Percentiles rank a stretch among this genome's conserved stretches.
Conservation (phyloP, 2,113 vertebrate species). For the Cariama cristata region DNA sequence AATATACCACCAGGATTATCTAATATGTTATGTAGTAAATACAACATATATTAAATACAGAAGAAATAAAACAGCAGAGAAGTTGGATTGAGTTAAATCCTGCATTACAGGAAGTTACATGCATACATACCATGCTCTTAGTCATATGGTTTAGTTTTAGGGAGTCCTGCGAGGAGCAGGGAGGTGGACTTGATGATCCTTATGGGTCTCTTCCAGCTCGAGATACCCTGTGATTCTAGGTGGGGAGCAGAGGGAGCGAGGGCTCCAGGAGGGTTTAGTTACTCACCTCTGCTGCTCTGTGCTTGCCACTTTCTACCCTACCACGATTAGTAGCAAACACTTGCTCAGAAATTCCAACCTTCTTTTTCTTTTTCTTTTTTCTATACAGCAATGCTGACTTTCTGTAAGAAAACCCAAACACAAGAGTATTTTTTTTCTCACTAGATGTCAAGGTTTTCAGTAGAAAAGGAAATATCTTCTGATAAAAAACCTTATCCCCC, state of each 20-base stretch:
- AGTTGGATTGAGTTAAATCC: background rate
- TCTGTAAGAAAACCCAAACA: background rate
- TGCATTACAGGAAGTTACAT: background rate
- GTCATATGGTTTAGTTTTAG: background rate
- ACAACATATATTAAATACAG: background rate
- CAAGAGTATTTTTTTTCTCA: background rate
- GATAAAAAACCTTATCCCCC: background rate
- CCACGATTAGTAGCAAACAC: background rate
- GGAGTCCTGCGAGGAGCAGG: background rate
- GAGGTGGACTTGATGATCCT: background rate
- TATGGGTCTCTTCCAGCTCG: background rate
- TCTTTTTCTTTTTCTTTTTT: background rate
- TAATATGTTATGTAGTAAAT: background rate
- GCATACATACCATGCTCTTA: rapidly evolving
- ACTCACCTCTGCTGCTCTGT: background rate
- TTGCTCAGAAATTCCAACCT: background rate
- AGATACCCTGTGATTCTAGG: background rate
- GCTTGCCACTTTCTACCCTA: background rate
- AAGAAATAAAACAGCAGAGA: background rate
- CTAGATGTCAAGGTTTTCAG: background rate
- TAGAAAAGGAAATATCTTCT: background rate
- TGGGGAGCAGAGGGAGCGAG: background rate
- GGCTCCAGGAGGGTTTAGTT: background rate
- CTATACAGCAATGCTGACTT: background rate
- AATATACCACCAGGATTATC: rapidly evolving